These are phyloP conservation scores for Sarcophaga subvicina DNA, from an alignment of 2,888 invertebrate genomes.

Conservation along the genomic window DNA sequence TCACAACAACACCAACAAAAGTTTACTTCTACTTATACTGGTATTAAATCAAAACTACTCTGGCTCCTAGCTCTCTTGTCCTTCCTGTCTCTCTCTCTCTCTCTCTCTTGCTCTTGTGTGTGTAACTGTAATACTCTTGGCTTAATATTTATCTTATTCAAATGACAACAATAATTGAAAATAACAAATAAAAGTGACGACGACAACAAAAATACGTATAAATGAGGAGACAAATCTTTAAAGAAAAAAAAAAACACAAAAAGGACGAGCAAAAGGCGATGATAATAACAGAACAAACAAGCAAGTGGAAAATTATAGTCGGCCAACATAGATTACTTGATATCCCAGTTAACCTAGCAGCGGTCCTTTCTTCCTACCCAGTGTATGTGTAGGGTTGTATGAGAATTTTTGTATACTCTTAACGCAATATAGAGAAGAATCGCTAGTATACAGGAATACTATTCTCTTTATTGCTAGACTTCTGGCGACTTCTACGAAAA, in stretches of 20 bases:
- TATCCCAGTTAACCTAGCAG: too few species aligned
- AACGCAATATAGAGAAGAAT: too few species aligned
- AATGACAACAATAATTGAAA: constrained; percentile 8
- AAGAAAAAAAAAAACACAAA: constrained; percentile 1
- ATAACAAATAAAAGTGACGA: constrained; percentile 7
- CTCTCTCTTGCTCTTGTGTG: neutral
- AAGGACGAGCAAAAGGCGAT: neutral
- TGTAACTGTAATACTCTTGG: neutral
- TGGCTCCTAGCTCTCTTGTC: neutral
- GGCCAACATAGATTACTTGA: too few species aligned
- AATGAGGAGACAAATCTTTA: constrained; percentile 10
- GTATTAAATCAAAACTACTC: neutral
- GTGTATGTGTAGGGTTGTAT: too few species aligned
- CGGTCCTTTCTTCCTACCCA: too few species aligned
- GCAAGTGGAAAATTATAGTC: neutral
- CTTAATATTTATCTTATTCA: neutral
- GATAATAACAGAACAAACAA: neutral
- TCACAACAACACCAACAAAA: neutral
- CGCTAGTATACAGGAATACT: too few species aligned
- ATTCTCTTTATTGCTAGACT: too few species aligned
- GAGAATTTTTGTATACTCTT: too few species aligned
- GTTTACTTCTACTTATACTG: too few species aligned
- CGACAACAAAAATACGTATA: neutral
- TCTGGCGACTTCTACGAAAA: too few species aligned
- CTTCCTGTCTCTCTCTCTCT: neutral